Evolutionary conservation across 1,140 invertebrate genomes (phyloP).

Genomic region (Neotoxoptera formosana): DNA sequence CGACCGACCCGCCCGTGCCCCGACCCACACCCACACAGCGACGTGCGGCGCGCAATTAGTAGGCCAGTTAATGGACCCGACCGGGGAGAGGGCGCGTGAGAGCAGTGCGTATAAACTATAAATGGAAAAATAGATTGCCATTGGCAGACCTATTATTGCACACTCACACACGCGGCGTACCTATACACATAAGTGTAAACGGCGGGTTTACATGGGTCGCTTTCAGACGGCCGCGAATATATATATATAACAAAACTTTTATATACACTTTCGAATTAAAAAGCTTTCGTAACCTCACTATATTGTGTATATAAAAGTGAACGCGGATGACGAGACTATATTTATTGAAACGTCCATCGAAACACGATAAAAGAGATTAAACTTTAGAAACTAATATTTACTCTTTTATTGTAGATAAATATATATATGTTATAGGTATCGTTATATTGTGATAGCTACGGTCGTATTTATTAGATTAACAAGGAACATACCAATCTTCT

Average conservation of each 20-base stretch:
- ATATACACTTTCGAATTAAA: conserved; percentile 1
- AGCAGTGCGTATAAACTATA: conserved; percentile 1
- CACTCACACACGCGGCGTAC: background rate
- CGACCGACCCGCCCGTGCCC: background rate
- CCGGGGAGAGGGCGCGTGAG: background rate
- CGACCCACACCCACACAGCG: background rate
- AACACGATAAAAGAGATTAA: conserved; percentile 4
- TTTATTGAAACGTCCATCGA: background rate
- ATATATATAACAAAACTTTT: conserved; percentile 19
- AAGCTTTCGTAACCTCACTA: background rate
- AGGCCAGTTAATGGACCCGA: conserved; percentile 45
- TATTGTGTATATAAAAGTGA: background rate
- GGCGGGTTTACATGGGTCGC: background rate
- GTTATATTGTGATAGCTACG: background rate
- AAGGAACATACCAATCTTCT: background rate
- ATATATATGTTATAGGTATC: background rate
- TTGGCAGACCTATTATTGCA: conserved; percentile 40
- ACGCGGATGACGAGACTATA: background rate
- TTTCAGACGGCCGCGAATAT: background rate
- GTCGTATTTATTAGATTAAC: background rate
- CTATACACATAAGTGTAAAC: background rate
- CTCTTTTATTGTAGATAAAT: background rate
- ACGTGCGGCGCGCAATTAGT: conserved; percentile 39
- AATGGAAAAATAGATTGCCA: conserved; percentile 54
- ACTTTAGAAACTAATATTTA: conserved; percentile 25